These are phyloP conservation scores for Channallabes apus DNA, from an alignment of 2,797 vertebrate genomes.

Conservation along the genomic window DNA sequence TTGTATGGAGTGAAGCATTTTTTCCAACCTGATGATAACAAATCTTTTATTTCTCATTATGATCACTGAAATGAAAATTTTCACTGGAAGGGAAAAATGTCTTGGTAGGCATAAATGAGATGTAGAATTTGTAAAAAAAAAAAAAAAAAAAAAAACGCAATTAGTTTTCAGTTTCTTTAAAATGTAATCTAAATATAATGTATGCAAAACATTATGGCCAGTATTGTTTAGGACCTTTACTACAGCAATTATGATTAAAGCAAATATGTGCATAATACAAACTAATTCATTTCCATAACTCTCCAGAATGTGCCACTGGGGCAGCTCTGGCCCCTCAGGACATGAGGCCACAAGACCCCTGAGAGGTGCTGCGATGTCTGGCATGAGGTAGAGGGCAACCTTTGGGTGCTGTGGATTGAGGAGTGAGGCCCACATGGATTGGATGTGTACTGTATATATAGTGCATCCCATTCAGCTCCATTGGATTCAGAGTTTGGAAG, in stretches of 20 bases:
- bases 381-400: no score
- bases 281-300: not conserved
- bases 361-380: no score
- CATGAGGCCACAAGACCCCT: no score
- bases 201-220: not conserved
- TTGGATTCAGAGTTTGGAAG: no score
- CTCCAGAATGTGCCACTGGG: no score
- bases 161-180: not conserved
- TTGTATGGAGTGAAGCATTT: not conserved
- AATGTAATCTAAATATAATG: not conserved
- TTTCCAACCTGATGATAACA: not conserved
- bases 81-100: no score
- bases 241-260: not conserved
- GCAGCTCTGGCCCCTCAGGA: no score
- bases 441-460: no score
- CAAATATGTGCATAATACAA: not conserved
- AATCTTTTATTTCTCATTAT: not conserved
- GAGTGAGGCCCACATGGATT: no score
- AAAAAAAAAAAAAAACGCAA: not conserved
- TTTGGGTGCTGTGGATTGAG: no score
- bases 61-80: not conserved
- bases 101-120: not conserved
- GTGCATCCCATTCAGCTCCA: no score
- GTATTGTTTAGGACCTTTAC: no score
- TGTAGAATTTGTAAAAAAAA: not conserved